Evolutionary conservation across 2,888 invertebrate genomes (phyloP).

Genomic region (Lasius platythorax): DNA sequence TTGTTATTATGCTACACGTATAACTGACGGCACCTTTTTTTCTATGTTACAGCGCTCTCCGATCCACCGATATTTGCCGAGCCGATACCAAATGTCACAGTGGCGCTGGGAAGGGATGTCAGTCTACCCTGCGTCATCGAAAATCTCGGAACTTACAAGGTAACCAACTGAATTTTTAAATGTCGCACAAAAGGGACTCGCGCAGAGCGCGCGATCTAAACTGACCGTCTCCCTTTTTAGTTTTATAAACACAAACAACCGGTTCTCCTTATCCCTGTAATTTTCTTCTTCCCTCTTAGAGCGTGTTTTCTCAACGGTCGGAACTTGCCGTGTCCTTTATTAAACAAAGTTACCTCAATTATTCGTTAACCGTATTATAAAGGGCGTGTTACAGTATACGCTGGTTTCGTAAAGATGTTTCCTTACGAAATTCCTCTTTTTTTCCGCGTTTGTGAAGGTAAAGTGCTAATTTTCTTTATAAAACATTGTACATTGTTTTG

Average conservation of each 20-base stretch:
- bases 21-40: constrained; percentile 9
- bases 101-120: constrained; percentile 95
- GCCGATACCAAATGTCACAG: constrained; percentile 96
- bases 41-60: constrained; percentile 91
- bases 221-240: constrained; percentile 6
- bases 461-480: constrained; percentile 24
- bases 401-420: constrained; percentile 14
- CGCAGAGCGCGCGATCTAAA: background rate
- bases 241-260: constrained; percentile 9
- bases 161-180: constrained; percentile 83
- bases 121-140: constrained; percentile 96
- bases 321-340: constrained; percentile 20
- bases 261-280: constrained; percentile 36
- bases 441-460: constrained; percentile 15
- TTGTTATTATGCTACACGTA: background rate
- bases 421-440: constrained; percentile 22
- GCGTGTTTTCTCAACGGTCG: constrained; percentile 29
- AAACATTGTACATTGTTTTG: constrained; percentile 5
- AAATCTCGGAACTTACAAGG: constrained; percentile 96
- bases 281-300: constrained; percentile 31
- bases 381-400: constrained; percentile 8
- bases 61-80: constrained; percentile 95
- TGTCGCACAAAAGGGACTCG: background rate
- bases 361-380: constrained; percentile 51
- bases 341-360: constrained; percentile 48